phyloP scores from a whole-genome alignment of 2,797 vertebrate species.

The Poeciliopsis infans region DNA sequence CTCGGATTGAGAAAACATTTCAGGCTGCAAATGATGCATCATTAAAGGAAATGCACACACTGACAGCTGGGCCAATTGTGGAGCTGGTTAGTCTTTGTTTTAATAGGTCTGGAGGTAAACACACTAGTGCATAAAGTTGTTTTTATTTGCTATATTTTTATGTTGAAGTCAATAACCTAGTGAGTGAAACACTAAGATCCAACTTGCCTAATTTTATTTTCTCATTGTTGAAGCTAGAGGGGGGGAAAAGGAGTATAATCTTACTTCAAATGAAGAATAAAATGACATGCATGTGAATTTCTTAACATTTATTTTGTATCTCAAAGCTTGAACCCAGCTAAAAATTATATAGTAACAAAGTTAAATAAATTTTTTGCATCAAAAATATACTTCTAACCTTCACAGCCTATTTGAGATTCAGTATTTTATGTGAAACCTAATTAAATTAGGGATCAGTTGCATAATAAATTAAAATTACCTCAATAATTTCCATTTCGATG shows the following conservation, averaged over 20 bases:
- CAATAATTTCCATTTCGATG: too few relatives aligned
- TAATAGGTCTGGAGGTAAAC: background rate
- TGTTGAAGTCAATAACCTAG: background rate
- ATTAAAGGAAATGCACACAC: slow-evolving; percentile 52
- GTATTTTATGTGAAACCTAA: background rate
- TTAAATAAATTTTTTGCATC: background rate
- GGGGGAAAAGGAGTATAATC: background rate
- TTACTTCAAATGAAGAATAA: background rate
- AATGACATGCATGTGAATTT: background rate
- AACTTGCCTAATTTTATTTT: background rate
- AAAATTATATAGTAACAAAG: background rate
- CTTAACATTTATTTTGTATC: background rate
- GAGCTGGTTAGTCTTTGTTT: slow-evolving; percentile 21
- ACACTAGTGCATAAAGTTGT: background rate
- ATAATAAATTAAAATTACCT: too few relatives aligned
- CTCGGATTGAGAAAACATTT: slow-evolving; percentile 26
- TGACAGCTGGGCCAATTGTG: slow-evolving; percentile 45
- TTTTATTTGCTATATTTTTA: background rate
- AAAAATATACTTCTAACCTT: background rate
- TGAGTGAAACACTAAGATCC: background rate
- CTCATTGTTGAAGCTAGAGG: background rate
- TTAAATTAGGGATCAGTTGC: background rate
- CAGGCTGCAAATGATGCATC: slow-evolving; percentile 41
- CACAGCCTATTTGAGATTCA: background rate
- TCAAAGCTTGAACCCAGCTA: background rate